Evolutionary conservation across 2,888 invertebrate species (phyloP).

Genomic region (Ophion ellenae): DNA sequence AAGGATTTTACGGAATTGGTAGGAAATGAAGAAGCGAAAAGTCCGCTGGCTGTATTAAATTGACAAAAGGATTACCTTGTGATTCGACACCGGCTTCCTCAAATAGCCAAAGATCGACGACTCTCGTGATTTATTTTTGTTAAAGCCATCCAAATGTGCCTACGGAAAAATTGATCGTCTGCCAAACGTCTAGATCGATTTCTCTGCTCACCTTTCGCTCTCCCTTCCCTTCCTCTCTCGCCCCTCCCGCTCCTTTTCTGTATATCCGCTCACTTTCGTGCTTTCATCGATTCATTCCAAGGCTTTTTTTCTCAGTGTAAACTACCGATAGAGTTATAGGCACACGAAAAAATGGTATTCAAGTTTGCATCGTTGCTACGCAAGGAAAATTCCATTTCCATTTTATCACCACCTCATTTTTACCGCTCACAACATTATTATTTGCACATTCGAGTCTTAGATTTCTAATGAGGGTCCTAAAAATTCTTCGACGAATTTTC

Average conservation of each 20-base stretch:
- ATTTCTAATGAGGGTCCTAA: not conserved
- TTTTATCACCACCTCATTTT: not conserved
- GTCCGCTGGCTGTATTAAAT: not conserved
- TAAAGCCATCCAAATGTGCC: conserved; percentile 17
- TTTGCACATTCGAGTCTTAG: not conserved
- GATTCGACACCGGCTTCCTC: conserved; percentile 22
- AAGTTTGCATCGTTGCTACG: not conserved
- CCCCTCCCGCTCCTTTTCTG: not conserved
- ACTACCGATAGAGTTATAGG: not conserved
- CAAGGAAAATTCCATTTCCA: no score
- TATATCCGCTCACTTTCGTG: not conserved
- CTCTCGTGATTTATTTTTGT: conserved; percentile 48
- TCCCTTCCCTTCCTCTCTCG: not conserved
- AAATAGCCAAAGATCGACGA: conserved; percentile 34
- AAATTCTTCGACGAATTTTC: not conserved
- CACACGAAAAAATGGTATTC: not conserved
- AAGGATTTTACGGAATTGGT: not conserved
- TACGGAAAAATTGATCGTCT: conserved; percentile 39
- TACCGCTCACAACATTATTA: not conserved
- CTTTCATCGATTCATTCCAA: conserved; percentile 17
- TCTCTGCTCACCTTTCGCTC: conserved; percentile 13
- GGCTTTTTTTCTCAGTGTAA: not conserved
- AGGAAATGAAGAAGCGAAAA: not conserved
- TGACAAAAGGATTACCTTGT: not conserved
- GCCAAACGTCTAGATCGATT: conserved; percentile 47